Evolutionary conservation across 2,888 invertebrate species (phyloP), one percentile per base, ranked within the genome.

Genomic region (Bugula neritina): DNA sequence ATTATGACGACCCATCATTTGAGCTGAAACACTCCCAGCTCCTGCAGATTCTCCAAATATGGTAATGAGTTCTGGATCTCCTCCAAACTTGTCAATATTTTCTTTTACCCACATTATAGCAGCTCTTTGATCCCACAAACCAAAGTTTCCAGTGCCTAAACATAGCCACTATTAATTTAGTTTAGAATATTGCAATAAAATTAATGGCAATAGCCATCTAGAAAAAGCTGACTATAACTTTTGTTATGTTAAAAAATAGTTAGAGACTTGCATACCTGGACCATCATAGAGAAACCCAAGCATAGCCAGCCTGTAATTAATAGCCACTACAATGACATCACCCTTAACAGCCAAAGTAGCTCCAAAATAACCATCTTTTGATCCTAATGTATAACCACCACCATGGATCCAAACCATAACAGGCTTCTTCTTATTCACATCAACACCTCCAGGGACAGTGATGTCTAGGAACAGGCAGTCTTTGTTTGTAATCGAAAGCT

Each of bases 41-140:
- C n/a, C n/a, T n/a, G n/a, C n/a, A n/a, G n/a, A n/a, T n/a, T n/a
- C n/a, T n/a, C n/a, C n/a, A n/a, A n/a, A n/a, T n/a, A n/a, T n/a
- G n/a, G n/a, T n/a, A n/a, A n/a, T n/a, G n/a, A n/a, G n/a, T n/a
- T n/a, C n/a, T n/a, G n/a, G n/a, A n/a, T n/a, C n/a, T n/a, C n/a
- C n/a, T n/a, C n/a, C n/a, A n/a, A n/a, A n/a, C n/a, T n/a, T n/a
- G n/a, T n/a, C n/a, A n/a, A n/a, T n/a, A n/a, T n/a, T n/a, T n/a
- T n/a, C n/a, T n/a, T n/a, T n/a, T n/a, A n/a, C n/a, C n/a, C n/a
- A n/a, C n/a, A n/a, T n/a, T n/a, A n/a, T n/a, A n/a, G n/a, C n/a
- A n/a, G n/a, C n/a, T n/a, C 57, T 57, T n/a, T 57, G 57, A n/a
- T 57, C 57, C 57, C 57, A 57, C 57, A 57, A 57, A n/a, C 17